phyloP scores from a whole-genome alignment of 2,888 invertebrate genomes.

The Bugulina stolonifera region DNA sequence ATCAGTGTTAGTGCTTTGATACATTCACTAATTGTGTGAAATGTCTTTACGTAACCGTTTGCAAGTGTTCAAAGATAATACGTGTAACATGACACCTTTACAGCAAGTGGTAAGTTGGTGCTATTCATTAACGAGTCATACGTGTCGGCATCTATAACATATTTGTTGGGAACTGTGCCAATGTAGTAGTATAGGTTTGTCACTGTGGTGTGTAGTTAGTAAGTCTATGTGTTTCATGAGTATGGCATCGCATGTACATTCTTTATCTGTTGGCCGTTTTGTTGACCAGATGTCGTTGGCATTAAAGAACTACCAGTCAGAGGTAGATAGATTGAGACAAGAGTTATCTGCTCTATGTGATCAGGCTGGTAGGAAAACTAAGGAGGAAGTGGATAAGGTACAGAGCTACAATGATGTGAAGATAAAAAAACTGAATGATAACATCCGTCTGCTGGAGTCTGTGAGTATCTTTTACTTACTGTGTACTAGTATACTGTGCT shows the following conservation, averaged over 20 bases:
- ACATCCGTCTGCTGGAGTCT: constrained; percentile 47
- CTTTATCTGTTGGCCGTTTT: constrained; percentile 18
- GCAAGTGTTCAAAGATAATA: not conserved
- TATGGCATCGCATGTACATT: constrained; percentile 10
- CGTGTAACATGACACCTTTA: constrained; percentile 15
- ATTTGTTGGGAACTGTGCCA: not conserved
- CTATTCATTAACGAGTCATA: not conserved
- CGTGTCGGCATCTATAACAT: not conserved
- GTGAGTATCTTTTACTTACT: constrained; percentile 36
- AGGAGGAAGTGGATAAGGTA: constrained; percentile 49
- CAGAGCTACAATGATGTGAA: constrained; percentile 45
- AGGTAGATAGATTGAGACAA: constrained; percentile 41
- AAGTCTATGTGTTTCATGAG: not conserved
- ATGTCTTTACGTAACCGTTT: not conserved
- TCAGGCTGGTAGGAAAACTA: constrained; percentile 46
- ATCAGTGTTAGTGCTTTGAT: not conserved
- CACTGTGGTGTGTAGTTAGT: not conserved
- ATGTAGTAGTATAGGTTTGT: not conserved
- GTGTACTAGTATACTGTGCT: no score
- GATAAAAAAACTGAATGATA: constrained; percentile 45
- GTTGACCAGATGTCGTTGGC: constrained; percentile 38
- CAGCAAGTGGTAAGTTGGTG: constrained; percentile 8
- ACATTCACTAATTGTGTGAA: not conserved
- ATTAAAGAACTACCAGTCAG: constrained; percentile 43
- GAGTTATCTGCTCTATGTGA: constrained; percentile 45